Base-by-base conservation (phyloP, 2,113 vertebrate genomes). In the Toxotes jaculatrix region DNA sequence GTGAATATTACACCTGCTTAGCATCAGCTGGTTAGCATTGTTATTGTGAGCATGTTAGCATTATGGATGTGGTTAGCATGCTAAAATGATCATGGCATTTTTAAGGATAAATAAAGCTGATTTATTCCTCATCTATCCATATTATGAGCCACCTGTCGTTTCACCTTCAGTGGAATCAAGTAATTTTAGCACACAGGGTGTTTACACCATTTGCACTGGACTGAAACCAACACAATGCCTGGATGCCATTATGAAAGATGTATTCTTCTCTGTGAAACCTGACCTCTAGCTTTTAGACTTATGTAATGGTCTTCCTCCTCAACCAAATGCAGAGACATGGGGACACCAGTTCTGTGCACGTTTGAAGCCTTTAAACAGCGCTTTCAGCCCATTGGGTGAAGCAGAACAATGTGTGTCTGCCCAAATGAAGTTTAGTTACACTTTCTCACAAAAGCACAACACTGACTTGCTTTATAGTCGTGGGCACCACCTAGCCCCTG, bases 371-470 rank as follows among this genome's bases (percentile, higher is more conserved):
- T 51, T 43, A 21, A 21, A 63, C 77, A 74, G 56, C 5, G 5
- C 66, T 73, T 51, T 59, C 60, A 68, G 70, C 8, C 55, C 17
- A 49, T 55, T 72, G 10, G 31, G 65, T 32, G 62, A 82, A 56
- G 43, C 77, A 16, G 70, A 80, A 90, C 88, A 90, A 91, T 82
- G 71, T 6, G 45, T 38, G 63, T 73, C 61, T 65, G 49, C 74
- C 68, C 63, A 51, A 45, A 65, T 81, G 31, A 87, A 84, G 78
- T 73, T 84, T 31, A 77, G 80, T 89, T 87, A 91, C 75, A 86
- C 84, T 79, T 83, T 56, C 68, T 79, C 82, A 90, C 83, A 91
- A 90, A 84, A 60, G 69, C 47, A 21, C 40, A 34, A 75, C 82
- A 70, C 80, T 79, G 73, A 51, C 32, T 83, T 23, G 63, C 64